Percentiles rank a stretch among this genome's conserved stretches.
Evolutionary conservation across 1,140 invertebrate genomes (phyloP).

Genomic region (Pristionchus pacificus): DNA sequence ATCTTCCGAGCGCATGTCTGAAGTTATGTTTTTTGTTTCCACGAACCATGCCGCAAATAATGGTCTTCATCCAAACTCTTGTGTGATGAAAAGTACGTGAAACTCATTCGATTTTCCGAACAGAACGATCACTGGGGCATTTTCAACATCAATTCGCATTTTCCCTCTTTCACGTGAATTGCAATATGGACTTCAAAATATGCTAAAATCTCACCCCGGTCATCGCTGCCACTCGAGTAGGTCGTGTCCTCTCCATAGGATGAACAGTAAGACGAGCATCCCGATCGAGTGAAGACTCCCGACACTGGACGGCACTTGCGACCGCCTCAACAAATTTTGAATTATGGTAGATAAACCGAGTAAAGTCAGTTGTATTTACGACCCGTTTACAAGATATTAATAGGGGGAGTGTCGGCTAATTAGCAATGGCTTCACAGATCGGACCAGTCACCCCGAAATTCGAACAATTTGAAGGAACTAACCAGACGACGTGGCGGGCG

Average conservation of each 20-base stretch:
- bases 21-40: not conserved
- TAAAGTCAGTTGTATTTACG: too few species aligned
- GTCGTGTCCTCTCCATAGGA: not conserved
- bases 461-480: too few species aligned
- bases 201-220: not conserved
- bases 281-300: not conserved
- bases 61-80: not conserved
- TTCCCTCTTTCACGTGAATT: not conserved
- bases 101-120: not conserved
- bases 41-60: too few species aligned
- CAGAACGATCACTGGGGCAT: not conserved
- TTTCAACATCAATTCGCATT: not conserved
- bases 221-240: not conserved
- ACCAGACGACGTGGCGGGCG: not conserved
- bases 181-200: not conserved
- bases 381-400: not conserved
- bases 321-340: too few species aligned
- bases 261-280: not conserved
- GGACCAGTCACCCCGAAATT: not conserved
- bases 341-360: too few species aligned
- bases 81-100: not conserved
- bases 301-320: not conserved
- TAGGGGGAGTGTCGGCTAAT: not conserved
- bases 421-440: not conserved
- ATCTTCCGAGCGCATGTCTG: not conserved